Conservation (phyloP, 2,888 invertebrate genomes). For the Lepidocyrtinus sp. region DNA sequence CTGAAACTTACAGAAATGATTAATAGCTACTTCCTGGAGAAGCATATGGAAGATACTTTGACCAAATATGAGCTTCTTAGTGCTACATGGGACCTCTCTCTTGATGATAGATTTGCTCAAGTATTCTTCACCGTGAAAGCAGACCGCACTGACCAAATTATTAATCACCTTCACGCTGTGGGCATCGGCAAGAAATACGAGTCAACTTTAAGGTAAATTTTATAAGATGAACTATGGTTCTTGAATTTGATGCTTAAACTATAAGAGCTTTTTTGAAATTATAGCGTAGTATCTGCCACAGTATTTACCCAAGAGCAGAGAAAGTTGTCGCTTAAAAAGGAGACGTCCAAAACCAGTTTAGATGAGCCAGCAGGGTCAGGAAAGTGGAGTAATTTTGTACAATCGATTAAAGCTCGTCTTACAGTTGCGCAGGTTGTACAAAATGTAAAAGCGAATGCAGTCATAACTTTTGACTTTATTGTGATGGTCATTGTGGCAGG, state of each 20-base stretch:
- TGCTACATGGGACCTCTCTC: slow-evolving; percentile 51
- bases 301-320: slow-evolving; percentile 45
- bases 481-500: slow-evolving; percentile 82
- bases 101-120: slow-evolving; percentile 57
- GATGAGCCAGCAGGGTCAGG: too few relatives aligned
- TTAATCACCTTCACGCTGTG: slow-evolving; percentile 56
- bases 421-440: slow-evolving; percentile 83
- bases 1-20: slow-evolving; percentile 26
- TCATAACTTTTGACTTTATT: slow-evolving; percentile 84
- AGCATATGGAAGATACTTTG: slow-evolving; percentile 63
- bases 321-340: not conserved
- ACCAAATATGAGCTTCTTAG: slow-evolving; percentile 47
- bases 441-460: slow-evolving; percentile 79
- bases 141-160: slow-evolving; percentile 50
- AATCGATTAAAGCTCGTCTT: slow-evolving; percentile 79
- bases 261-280: too few relatives aligned
- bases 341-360: not conserved
- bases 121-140: slow-evolving; percentile 54
- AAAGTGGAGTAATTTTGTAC: slow-evolving; percentile 79
- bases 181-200: slow-evolving; percentile 65
- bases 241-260: not conserved
- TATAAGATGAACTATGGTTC: slow-evolving; percentile 7
- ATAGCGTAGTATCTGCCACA: slow-evolving; percentile 51
- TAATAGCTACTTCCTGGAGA: slow-evolving; percentile 50
- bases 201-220: slow-evolving; percentile 55